Percentiles rank a stretch among this genome's conserved stretches.
Conservation (phyloP, 2,797 vertebrate genomes). For the Microhierax caerulescens region DNA sequence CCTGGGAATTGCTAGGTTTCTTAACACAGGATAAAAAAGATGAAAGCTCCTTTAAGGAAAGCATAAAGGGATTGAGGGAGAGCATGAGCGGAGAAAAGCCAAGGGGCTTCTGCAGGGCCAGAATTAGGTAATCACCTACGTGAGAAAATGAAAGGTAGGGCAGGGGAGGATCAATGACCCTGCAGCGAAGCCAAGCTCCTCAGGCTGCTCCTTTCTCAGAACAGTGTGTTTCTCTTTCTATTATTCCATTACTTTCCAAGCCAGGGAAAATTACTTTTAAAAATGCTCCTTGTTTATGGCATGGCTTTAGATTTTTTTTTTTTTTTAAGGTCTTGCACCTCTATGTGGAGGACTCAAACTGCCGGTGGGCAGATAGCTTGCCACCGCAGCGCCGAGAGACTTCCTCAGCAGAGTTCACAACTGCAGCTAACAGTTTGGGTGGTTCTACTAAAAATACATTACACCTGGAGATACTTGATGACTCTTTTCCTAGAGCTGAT, state of each 20-base stretch:
- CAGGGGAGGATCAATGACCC: neutral
- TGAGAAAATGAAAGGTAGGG: neutral
- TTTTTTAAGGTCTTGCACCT: constrained; percentile 62
- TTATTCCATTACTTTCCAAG: neutral
- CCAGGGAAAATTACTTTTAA: neutral
- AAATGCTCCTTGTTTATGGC: neutral
- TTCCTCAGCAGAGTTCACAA: constrained; percentile 54
- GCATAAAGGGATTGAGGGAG: neutral
- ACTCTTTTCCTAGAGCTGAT: constrained; percentile 46
- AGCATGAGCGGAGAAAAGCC: neutral
- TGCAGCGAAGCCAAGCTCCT: neutral
- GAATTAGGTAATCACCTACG: neutral
- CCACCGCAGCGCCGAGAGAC: neutral
- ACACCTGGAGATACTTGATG: constrained; percentile 61
- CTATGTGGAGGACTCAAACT: constrained; percentile 13
- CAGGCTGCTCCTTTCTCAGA: neutral
- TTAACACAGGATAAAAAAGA: neutral
- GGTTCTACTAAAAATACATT: constrained; percentile 65
- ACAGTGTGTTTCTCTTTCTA: neutral
- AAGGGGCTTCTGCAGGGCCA: neutral
- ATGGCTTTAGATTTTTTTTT: constrained; percentile 18
- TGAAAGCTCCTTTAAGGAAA: neutral
- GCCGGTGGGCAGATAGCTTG: constrained; percentile 44
- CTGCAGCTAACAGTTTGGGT: constrained; percentile 31
- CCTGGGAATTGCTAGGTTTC: constrained; percentile 27